phyloP scores from a whole-genome alignment of 2,113 vertebrate species.

The Catharus fuscescens region DNA sequence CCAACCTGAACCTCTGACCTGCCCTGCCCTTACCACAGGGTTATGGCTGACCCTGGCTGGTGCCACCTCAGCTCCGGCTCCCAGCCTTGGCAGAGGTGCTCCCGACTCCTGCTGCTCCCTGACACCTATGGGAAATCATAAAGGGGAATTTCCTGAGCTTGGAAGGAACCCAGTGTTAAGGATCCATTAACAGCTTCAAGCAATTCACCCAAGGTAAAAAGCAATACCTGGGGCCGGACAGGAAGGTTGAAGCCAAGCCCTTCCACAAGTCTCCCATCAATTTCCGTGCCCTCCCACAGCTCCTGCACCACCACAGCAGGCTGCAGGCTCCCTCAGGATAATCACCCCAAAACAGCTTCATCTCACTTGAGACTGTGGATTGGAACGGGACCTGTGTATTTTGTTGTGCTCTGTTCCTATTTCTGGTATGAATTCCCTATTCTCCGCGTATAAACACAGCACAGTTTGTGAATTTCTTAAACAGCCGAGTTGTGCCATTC shows the following conservation, averaged over 20 bases:
- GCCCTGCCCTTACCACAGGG: rapidly evolving
- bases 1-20: background rate
- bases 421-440: background rate
- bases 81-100: background rate
- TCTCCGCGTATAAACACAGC: background rate
- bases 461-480: background rate
- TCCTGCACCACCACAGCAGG: background rate
- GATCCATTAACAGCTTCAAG: background rate
- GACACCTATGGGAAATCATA: background rate
- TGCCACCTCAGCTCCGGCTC: background rate
- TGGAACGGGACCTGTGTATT: background rate
- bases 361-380: background rate
- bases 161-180: background rate
- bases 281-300: background rate
- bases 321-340: background rate
- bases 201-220: background rate
- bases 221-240: rapidly evolving
- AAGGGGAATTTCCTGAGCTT: background rate
- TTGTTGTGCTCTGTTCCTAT: background rate
- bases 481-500: background rate
- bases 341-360: background rate
- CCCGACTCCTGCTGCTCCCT: background rate
- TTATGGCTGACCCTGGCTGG: background rate
- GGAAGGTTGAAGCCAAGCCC: background rate
- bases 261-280: background rate